Evolutionary conservation across 2,888 invertebrate species (phyloP).

Genomic region (Noctua comes): DNA sequence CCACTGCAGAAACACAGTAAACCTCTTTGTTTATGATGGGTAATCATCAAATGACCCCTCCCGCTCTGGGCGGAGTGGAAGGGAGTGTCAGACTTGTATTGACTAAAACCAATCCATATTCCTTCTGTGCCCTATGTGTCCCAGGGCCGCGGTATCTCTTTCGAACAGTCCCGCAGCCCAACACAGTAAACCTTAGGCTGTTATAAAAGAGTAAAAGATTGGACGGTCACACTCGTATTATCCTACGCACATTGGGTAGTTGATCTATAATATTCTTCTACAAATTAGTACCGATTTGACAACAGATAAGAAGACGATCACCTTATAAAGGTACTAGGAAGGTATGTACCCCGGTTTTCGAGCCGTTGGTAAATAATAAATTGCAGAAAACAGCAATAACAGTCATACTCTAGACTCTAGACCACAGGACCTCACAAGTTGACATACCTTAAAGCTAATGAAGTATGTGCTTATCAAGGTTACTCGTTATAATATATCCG

Average conservation of each 20-base stretch:
- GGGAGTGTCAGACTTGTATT: too few relatives aligned
- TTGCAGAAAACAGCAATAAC: not conserved
- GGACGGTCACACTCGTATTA: not conserved
- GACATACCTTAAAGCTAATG: slow-evolving; percentile 31
- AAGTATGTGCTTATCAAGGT: slow-evolving; percentile 43
- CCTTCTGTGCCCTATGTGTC: too few relatives aligned
- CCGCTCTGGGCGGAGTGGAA: too few relatives aligned
- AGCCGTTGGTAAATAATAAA: not conserved
- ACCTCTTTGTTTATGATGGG: too few relatives aligned
- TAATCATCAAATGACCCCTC: too few relatives aligned
- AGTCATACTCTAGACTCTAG: not conserved
- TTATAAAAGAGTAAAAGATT: not conserved
- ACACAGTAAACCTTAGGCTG: not conserved
- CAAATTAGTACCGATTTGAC: not conserved
- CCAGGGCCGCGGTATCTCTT: too few relatives aligned
- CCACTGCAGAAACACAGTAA: not conserved
- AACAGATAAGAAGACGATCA: not conserved
- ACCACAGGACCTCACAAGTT: slow-evolving; percentile 24
- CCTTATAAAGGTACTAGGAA: not conserved
- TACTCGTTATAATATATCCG: not conserved
- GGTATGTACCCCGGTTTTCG: not conserved
- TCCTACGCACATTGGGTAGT: not conserved
- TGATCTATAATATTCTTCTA: not conserved
- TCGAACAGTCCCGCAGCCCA: too few relatives aligned
- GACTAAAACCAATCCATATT: too few relatives aligned